These are phyloP conservation scores for Nowickia ferox DNA, from an alignment of 2,888 invertebrate species.

Conservation along the genomic window DNA sequence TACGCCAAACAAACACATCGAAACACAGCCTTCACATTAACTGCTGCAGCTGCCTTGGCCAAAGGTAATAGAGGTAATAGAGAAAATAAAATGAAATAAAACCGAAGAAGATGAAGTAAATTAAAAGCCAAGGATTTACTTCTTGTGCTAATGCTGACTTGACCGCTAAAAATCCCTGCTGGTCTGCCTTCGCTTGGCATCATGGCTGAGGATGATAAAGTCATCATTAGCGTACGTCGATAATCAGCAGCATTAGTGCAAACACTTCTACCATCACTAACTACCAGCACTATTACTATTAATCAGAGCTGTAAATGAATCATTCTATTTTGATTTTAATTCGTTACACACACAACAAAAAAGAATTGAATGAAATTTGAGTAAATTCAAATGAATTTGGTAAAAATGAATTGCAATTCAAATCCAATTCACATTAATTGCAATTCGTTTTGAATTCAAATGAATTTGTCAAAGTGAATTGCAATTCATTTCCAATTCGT, in stretches of 20 bases:
- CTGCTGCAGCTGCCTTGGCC: background rate
- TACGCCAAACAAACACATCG: background rate
- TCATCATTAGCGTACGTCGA: conserved; percentile 56
- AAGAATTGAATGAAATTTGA: too few relatives aligned
- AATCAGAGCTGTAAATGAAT: too few relatives aligned
- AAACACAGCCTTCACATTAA: conserved; percentile 16
- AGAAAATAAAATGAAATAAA: conserved; percentile 24
- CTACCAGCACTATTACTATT: background rate
- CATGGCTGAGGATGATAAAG: conserved; percentile 49
- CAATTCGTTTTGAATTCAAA: too few relatives aligned
- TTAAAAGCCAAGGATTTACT: conserved; percentile 53
- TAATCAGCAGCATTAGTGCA: conserved; percentile 52
- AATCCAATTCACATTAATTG: too few relatives aligned
- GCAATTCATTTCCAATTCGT: too few relatives aligned
- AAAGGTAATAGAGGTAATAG: conserved; percentile 30
- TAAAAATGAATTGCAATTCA: too few relatives aligned
- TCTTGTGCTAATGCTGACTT: conserved; percentile 32
- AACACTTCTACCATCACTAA: background rate
- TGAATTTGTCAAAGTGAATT: too few relatives aligned
- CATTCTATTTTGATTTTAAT: too few relatives aligned
- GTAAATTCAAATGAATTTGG: too few relatives aligned
- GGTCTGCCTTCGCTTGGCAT: background rate
- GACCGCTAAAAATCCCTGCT: background rate
- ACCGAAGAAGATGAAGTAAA: conserved; percentile 25
- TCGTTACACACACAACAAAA: too few relatives aligned